A percentile compares a stretch with the other conserved stretches of the same genome.
phyloP scores from a whole-genome alignment of 2,888 invertebrate genomes.

The Camptogramma bilineatum region DNA sequence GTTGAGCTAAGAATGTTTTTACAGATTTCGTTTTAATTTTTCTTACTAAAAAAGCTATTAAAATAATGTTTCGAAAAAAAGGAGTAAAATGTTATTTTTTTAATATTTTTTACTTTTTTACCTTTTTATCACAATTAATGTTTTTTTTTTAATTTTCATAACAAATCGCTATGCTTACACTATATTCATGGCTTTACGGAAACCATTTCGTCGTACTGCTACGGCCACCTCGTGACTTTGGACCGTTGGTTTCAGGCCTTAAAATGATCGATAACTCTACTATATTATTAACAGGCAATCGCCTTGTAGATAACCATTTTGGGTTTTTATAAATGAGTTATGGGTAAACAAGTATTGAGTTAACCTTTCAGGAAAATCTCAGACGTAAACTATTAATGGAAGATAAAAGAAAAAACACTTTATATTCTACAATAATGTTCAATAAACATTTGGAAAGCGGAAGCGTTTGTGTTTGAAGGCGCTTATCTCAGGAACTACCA shows the following conservation, averaged over 20 bases:
- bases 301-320: conserved; percentile 53
- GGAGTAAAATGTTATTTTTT: not conserved
- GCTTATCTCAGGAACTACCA: too few relatives aligned
- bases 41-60: too few relatives aligned
- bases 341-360: conserved; percentile 25
- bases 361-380: conserved; percentile 3
- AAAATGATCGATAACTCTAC: conserved; percentile 65
- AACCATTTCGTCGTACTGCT: conserved; percentile 40
- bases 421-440: too few relatives aligned
- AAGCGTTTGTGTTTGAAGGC: too few relatives aligned
- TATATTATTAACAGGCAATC: conserved; percentile 67
- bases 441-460: too few relatives aligned
- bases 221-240: conserved; percentile 55
- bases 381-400: too few relatives aligned
- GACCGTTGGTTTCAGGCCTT: conserved; percentile 50
- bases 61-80: too few relatives aligned
- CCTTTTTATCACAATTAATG: not conserved
- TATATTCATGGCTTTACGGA: conserved; percentile 10
- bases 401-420: too few relatives aligned
- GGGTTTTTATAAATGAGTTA: conserved; percentile 38
- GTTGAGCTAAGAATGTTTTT: too few relatives aligned
- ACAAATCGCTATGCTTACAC: conserved; percentile 7
- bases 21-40: too few relatives aligned
- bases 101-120: not conserved
- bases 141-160: too few relatives aligned